A percentile compares a stretch with the other conserved stretches of the same genome.
Evolutionary conservation across 2,888 invertebrate species (phyloP).

Genomic region (Tipula unca): DNA sequence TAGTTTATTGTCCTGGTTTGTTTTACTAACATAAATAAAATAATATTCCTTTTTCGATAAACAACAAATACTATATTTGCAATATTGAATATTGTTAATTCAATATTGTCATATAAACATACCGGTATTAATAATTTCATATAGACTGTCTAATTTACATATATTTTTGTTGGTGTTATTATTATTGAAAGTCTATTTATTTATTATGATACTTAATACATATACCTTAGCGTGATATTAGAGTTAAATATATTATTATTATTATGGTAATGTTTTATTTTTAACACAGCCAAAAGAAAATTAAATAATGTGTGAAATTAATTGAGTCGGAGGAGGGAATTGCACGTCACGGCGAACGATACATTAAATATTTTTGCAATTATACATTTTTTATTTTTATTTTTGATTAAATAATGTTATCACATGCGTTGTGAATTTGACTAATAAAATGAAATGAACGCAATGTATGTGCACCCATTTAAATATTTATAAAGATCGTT

Average conservation of each 20-base stretch:
- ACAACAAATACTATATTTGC: not conserved
- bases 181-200: not conserved
- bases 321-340: not conserved
- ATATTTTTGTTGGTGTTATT: not conserved
- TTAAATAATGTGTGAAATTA: not conserved
- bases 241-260: not conserved
- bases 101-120: constrained; percentile 14
- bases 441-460: not conserved
- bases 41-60: not conserved
- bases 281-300: no score
- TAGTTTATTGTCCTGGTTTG: not conserved
- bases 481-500: not conserved
- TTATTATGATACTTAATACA: not conserved
- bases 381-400: not conserved
- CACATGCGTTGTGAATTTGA: not conserved
- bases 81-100: not conserved
- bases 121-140: not conserved
- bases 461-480: not conserved
- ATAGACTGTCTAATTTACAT: not conserved
- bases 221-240: not conserved
- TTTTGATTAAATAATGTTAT: no score
- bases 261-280: no score
- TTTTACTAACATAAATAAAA: not conserved
- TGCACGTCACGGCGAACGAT: no score
- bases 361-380: not conserved